Percentiles rank a stretch among this genome's conserved stretches.
Evolutionary conservation across 2,113 vertebrate species (phyloP).

Genomic region (Gracilinanus agilis): DNA sequence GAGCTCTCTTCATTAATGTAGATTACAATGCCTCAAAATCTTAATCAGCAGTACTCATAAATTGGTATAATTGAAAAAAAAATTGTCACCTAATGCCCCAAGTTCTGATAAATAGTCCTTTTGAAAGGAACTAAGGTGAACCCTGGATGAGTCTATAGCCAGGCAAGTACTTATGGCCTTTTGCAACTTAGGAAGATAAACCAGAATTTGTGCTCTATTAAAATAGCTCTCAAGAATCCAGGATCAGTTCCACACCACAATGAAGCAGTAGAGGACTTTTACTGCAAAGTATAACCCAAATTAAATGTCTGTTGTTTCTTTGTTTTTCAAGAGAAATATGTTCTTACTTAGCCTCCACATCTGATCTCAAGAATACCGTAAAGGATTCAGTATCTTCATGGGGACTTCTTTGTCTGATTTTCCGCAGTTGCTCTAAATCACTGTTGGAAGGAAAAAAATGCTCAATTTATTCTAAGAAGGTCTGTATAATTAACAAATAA

Average conservation of each 20-base stretch:
- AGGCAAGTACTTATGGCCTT: background rate
- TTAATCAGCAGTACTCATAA: background rate
- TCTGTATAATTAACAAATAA: background rate
- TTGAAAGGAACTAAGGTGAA: background rate
- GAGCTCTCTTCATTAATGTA: background rate
- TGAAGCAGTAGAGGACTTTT: background rate
- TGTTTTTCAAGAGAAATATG: conserved; percentile 37
- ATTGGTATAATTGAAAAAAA: background rate
- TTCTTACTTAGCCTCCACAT: conserved; percentile 96
- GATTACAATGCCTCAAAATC: background rate
- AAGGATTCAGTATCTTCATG: conserved; percentile 98
- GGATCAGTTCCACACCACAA: background rate
- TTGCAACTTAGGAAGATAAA: background rate
- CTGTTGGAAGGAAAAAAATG: conserved; percentile 81
- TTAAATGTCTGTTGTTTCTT: conserved; percentile 9
- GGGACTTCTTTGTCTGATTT: conserved; percentile 95
- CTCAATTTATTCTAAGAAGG: conserved; percentile 49
- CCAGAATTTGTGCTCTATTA: background rate
- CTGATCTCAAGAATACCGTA: conserved; percentile 96
- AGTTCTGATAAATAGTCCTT: background rate
- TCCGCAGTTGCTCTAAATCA: conserved; percentile 95
- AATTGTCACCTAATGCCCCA: background rate
- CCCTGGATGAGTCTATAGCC: background rate
- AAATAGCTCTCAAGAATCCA: background rate
- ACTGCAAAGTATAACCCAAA: conserved; percentile 5